Conservation (phyloP, 2,888 invertebrate genomes). For the Gasteruption jaculator region DNA sequence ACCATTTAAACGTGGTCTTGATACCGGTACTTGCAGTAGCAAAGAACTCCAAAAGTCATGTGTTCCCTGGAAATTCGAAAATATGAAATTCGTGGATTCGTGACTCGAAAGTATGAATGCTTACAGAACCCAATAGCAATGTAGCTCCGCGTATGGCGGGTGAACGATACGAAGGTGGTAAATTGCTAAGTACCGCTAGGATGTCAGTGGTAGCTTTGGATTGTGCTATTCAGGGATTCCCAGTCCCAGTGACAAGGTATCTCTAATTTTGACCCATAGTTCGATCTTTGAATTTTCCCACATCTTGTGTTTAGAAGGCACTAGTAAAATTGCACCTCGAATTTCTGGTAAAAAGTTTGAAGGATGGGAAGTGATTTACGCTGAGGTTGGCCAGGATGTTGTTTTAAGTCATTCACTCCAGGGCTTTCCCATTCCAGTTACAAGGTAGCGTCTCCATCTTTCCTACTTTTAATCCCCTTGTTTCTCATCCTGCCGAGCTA, state of each 20-base stretch:
- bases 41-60: too few species aligned
- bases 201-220: slow-evolving; percentile 59
- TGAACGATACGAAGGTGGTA: slow-evolving; percentile 63
- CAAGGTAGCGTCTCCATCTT: slow-evolving; percentile 59
- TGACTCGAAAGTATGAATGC: too few species aligned
- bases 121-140: slow-evolving; percentile 61
- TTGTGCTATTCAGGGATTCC: slow-evolving; percentile 66
- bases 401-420: slow-evolving; percentile 70
- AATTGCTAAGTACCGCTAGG: slow-evolving; percentile 56
- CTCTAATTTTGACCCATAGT: slow-evolving; percentile 51
- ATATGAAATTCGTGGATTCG: too few species aligned
- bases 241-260: slow-evolving; percentile 66
- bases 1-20: too few species aligned
- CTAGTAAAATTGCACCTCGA: slow-evolving; percentile 63
- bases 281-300: slow-evolving; percentile 11
- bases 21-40: too few species aligned
- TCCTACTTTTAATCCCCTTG: slow-evolving; percentile 6
- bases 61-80: too few species aligned
- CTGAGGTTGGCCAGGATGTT: slow-evolving; percentile 41
- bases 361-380: slow-evolving; percentile 54
- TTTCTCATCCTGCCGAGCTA: too few species aligned
- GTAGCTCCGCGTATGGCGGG: slow-evolving; percentile 61
- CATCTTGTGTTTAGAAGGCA: slow-evolving; percentile 64
- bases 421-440: slow-evolving; percentile 69
- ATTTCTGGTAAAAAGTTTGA: slow-evolving; percentile 54